phyloP scores from a whole-genome alignment of 2,113 vertebrate genomes.

The Nyctereutes procyonoides region DNA sequence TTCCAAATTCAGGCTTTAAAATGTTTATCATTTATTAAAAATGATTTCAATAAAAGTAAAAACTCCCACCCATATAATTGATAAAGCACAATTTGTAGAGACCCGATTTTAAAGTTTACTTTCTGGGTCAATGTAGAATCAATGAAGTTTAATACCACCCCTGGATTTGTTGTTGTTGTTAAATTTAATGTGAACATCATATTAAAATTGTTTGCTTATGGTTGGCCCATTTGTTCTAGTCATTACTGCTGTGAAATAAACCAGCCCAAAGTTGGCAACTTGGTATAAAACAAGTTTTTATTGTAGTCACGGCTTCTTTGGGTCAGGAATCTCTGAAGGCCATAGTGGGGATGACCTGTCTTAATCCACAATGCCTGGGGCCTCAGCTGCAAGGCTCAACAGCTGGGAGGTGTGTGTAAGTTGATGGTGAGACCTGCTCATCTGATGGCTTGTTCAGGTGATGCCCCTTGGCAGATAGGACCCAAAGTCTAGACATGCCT shows the following conservation, averaged over 20 bases:
- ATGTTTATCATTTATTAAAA: neutral
- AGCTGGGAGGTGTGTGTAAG: neutral
- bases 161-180: constrained; percentile 14
- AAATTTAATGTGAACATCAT: neutral
- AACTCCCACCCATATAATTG: neutral
- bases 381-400: neutral
- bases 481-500: neutral
- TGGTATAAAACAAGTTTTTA: neutral
- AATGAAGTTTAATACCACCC: neutral
- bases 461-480: neutral
- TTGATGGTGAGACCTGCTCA: neutral
- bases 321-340: neutral
- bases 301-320: neutral
- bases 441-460: neutral
- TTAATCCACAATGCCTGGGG: neutral
- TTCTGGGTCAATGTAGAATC: neutral
- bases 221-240: neutral
- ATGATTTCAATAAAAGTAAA: constrained; percentile 11
- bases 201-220: neutral
- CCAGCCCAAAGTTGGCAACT: neutral
- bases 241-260: neutral
- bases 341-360: neutral
- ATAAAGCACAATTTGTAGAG: neutral
- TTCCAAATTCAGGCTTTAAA: neutral
- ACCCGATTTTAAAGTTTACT: constrained; percentile 10